phyloP scores from a whole-genome alignment of 2,888 invertebrate genomes.

The Fragum fragum region DNA sequence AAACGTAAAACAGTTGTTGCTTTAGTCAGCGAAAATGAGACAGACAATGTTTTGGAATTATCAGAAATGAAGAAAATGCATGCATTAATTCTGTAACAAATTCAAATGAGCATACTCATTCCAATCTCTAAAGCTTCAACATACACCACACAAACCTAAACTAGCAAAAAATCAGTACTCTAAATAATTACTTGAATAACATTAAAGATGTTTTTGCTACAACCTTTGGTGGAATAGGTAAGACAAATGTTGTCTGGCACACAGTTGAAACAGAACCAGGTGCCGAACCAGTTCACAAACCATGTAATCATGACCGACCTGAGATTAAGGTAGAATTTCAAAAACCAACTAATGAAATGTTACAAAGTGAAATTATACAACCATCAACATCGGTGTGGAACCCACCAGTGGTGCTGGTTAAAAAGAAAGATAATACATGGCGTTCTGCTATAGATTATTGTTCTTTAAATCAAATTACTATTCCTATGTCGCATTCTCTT shows the following conservation, averaged over 20 bases:
- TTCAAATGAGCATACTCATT: neutral
- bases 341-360: constrained; percentile 48
- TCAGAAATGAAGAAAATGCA: neutral
- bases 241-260: constrained; percentile 48
- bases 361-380: constrained; percentile 51
- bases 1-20: constrained; percentile 21
- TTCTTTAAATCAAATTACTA: constrained; percentile 59
- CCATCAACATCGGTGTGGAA: too few species aligned
- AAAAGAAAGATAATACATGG: too few species aligned
- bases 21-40: neutral
- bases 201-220: constrained; percentile 44
- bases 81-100: too few species aligned
- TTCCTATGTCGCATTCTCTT: too few species aligned
- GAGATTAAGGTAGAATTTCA: constrained; percentile 42
- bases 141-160: constrained; percentile 42
- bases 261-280: constrained; percentile 55
- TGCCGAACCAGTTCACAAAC: constrained; percentile 35
- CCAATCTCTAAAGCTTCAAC: neutral
- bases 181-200: constrained; percentile 28
- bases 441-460: constrained; percentile 63
- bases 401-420: too few species aligned
- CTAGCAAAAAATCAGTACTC: constrained; percentile 8
- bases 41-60: neutral
- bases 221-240: constrained; percentile 38
- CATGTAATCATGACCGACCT: constrained; percentile 42